Conservation (phyloP, 2,113 vertebrate species). For the Pangasianodon gigas region DNA sequence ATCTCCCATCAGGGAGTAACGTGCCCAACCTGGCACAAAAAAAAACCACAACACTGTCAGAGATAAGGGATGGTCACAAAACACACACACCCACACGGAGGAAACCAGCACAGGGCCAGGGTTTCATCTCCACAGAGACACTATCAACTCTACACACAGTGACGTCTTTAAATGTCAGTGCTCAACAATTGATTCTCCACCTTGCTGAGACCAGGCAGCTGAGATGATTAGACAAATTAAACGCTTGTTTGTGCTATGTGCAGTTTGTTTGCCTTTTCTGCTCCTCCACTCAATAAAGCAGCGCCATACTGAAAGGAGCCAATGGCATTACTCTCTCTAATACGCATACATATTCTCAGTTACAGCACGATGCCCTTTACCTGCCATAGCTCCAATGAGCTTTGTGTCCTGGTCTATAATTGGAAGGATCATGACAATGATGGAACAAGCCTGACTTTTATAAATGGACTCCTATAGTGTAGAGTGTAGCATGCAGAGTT, state of each 20-base stretch:
- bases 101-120: not conserved
- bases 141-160: slow-evolving; percentile 5
- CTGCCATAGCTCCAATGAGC: slow-evolving; percentile 40
- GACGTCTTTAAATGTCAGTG: slow-evolving; percentile 71
- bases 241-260: slow-evolving; percentile 60
- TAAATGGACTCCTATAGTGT: slow-evolving; percentile 31
- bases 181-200: slow-evolving; percentile 73
- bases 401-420: slow-evolving; percentile 44
- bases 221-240: slow-evolving; percentile 76
- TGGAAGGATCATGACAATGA: slow-evolving; percentile 43
- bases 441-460: slow-evolving; percentile 37
- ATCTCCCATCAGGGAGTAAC: slow-evolving; percentile 85
- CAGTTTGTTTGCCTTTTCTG: slow-evolving; percentile 56
- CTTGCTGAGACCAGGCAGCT: slow-evolving; percentile 65
- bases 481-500: not conserved
- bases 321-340: slow-evolving; percentile 26
- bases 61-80: not conserved
- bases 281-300: slow-evolving; percentile 35
- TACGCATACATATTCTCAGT: slow-evolving; percentile 14
- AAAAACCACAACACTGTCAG: slow-evolving; percentile 52
- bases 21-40: slow-evolving; percentile 80
- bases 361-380: slow-evolving; percentile 44
- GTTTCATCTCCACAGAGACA: slow-evolving; percentile 5
- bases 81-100: not conserved
- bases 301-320: not conserved